phyloP scores from a whole-genome alignment of 2,113 vertebrate genomes.

The Syngnathoides biaculeatus region DNA sequence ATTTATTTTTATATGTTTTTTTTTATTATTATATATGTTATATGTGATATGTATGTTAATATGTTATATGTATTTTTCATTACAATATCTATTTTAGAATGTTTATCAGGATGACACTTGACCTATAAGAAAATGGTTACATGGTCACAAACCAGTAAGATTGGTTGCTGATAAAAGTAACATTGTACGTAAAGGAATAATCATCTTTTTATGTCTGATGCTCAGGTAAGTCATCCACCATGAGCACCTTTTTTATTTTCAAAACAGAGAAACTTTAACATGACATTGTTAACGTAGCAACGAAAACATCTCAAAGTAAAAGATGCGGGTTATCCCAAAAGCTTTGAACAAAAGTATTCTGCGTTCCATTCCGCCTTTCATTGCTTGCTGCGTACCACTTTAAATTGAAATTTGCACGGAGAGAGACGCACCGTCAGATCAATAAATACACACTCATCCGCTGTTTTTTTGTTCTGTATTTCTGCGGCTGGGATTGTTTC shows the following conservation, averaged over 20 bases:
- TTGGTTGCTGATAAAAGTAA: background rate
- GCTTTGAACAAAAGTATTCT: background rate
- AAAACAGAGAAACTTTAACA: background rate
- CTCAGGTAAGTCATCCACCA: background rate
- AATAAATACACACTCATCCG: constrained; percentile 11
- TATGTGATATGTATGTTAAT: no score
- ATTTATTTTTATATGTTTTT: no score
- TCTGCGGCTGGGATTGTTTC: constrained; percentile 9
- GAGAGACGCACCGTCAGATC: constrained; percentile 7
- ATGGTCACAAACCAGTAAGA: background rate
- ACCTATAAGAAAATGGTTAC: background rate
- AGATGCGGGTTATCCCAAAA: background rate
- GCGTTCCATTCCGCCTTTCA: background rate
- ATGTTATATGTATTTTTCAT: no score
- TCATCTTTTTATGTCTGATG: background rate
- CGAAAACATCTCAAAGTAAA: background rate
- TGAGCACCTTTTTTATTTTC: background rate
- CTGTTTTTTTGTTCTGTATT: constrained; percentile 10
- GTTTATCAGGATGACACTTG: no score
- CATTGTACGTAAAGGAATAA: background rate
- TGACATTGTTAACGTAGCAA: background rate
- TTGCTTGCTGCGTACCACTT: background rate
- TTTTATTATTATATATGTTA: no score
- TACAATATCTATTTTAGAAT: no score
- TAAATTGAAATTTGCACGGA: background rate